phyloP scores from a whole-genome alignment of 2,797 vertebrate genomes.

The Pangasius mekongensis region DNA sequence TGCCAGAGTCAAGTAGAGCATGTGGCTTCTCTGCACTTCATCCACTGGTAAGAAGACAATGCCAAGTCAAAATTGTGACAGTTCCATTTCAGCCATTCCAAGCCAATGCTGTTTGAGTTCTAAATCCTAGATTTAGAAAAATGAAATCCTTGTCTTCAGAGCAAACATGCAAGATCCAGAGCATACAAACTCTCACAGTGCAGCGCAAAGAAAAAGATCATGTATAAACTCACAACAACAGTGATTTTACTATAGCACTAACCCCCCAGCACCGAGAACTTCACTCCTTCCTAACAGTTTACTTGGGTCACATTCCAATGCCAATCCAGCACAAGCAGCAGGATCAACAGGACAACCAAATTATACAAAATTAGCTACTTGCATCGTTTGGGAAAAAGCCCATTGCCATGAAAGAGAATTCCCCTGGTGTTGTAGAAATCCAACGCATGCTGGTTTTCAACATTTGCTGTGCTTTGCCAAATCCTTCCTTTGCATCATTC shows the following conservation, averaged over 20 bases:
- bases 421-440: not conserved
- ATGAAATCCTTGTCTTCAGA: not conserved
- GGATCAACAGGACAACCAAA: conserved; percentile 11
- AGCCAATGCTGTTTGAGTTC: not conserved
- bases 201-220: not conserved
- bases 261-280: not conserved
- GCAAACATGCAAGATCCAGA: conserved; percentile 5
- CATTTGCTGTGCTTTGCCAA: not conserved
- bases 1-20: not conserved
- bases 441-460: not conserved
- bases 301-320: conserved; percentile 11
- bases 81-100: not conserved
- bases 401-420: conserved; percentile 19
- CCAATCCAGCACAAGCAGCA: not conserved
- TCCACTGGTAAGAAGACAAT: not conserved
- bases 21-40: not conserved
- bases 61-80: not conserved
- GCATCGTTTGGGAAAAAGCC: not conserved
- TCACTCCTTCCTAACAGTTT: not conserved
- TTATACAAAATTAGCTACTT: conserved; percentile 32
- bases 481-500: not conserved
- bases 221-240: not conserved
- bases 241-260: not conserved
- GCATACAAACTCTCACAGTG: not conserved
- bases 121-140: conserved; percentile 7